phyloP scores from a whole-genome alignment of 2,888 invertebrate species.

The Temnothorax ravouxi region DNA sequence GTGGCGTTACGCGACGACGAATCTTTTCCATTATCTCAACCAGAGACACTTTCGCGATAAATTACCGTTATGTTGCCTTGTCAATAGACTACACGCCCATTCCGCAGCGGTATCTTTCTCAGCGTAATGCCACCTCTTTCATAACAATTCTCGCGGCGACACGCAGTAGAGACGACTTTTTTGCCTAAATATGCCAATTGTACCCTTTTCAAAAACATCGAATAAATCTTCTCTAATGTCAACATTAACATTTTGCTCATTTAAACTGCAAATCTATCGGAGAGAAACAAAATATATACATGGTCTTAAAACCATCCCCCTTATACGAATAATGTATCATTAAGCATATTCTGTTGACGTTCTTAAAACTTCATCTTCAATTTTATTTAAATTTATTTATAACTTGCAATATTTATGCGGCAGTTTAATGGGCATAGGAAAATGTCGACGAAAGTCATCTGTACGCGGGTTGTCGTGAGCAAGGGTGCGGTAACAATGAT shows the following conservation, averaged over 20 bases:
- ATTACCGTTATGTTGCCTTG: not conserved
- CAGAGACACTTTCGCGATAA: not conserved
- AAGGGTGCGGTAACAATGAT: constrained; percentile 62
- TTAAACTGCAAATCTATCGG: not conserved
- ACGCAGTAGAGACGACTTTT: constrained; percentile 55
- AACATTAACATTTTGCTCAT: constrained; percentile 5
- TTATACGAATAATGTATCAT: not conserved
- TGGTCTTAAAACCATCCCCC: not conserved
- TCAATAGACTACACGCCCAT: not conserved
- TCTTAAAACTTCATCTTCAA: constrained; percentile 9
- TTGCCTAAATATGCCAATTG: constrained; percentile 4
- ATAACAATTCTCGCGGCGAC: constrained; percentile 61
- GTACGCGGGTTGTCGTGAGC: constrained; percentile 59
- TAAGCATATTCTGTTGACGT: not conserved
- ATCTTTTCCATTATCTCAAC: not conserved
- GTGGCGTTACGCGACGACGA: constrained; percentile 60
- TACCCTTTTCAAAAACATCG: not conserved
- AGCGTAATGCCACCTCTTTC: constrained; percentile 67
- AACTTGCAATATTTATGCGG: not conserved
- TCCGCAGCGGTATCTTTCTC: not conserved
- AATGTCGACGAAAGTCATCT: constrained; percentile 41
- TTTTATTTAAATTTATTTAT: not conserved
- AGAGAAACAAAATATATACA: not conserved
- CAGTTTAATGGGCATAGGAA: not conserved
- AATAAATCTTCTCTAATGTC: not conserved